Evolutionary conservation across 2,888 invertebrate species (phyloP).

Genomic region (Hypomecis atomaria): DNA sequence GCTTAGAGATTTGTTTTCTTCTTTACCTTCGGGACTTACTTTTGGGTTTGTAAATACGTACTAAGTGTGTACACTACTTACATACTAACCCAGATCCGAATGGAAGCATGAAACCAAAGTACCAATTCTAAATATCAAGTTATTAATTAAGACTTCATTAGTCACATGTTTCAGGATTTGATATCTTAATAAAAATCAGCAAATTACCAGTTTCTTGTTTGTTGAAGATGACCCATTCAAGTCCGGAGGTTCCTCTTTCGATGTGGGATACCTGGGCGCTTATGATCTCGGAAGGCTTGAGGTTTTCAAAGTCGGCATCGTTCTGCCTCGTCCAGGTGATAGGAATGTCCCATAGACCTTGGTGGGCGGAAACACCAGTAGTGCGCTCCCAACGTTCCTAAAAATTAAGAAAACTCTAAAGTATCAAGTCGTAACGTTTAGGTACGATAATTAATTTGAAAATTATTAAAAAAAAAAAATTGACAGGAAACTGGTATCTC

Average conservation of each 20-base stretch:
- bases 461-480: no score
- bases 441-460: background rate
- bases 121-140: no score
- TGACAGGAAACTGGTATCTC: no score
- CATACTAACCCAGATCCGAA: constrained; percentile 20
- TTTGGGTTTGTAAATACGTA: background rate
- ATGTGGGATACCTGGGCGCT: constrained; percentile 51
- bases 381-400: constrained; percentile 71
- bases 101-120: constrained; percentile 21
- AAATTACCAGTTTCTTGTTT: constrained; percentile 83
- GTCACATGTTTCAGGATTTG: no score
- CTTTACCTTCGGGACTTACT: no score
- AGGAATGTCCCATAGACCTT: constrained; percentile 69
- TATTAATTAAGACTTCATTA: no score
- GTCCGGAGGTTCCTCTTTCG: constrained; percentile 57
- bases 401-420: constrained; percentile 23
- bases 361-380: constrained; percentile 52
- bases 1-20: no score
- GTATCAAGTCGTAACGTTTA: background rate
- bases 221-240: constrained; percentile 86
- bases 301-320: constrained; percentile 66
- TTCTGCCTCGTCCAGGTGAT: constrained; percentile 74
- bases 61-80: background rate
- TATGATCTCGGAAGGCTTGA: constrained; percentile 69
- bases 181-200: no score